A percentile compares a stretch with the other conserved stretches of the same genome.
Conservation (phyloP, 1,140 invertebrate genomes). For the Pseudoatta argentina region DNA sequence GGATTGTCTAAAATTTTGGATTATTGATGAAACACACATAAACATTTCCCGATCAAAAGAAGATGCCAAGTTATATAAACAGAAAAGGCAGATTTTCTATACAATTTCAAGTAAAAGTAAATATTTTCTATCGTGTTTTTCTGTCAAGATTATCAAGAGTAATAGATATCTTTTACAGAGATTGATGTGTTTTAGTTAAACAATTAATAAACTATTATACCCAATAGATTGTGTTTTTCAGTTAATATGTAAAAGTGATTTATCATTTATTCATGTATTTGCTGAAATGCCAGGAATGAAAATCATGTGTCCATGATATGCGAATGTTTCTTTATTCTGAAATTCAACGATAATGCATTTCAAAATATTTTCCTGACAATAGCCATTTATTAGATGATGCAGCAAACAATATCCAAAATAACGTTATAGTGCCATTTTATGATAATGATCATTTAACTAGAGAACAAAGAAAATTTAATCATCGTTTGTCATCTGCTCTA, state of each 20-base stretch:
- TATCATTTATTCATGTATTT: slow-evolving; percentile 23
- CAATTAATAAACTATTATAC: background rate
- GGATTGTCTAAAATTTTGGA: slow-evolving; percentile 16
- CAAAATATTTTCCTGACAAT: background rate
- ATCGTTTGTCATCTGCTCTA: background rate
- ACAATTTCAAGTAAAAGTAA: slow-evolving; percentile 4
- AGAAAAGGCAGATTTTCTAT: slow-evolving; percentile 30
- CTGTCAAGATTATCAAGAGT: too few relatives aligned
- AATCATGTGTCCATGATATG: slow-evolving; percentile 17
- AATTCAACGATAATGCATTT: slow-evolving; percentile 25
- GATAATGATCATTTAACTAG: background rate
- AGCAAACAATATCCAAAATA: background rate
- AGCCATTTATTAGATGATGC: background rate
- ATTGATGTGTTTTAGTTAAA: background rate
- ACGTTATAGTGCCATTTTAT: background rate
- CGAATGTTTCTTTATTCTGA: slow-evolving; percentile 17
- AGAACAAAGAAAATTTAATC: background rate
- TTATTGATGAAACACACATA: slow-evolving; percentile 10
- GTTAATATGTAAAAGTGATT: slow-evolving; percentile 25
- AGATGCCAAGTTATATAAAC: slow-evolving; percentile 22
- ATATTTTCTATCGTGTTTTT: background rate
- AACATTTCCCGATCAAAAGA: background rate
- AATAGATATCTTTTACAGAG: too few relatives aligned
- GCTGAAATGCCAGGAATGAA: background rate
- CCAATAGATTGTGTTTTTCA: background rate